Base-by-base conservation (phyloP, 2,113 vertebrate species). In the Macquaria ambigua region DNA sequence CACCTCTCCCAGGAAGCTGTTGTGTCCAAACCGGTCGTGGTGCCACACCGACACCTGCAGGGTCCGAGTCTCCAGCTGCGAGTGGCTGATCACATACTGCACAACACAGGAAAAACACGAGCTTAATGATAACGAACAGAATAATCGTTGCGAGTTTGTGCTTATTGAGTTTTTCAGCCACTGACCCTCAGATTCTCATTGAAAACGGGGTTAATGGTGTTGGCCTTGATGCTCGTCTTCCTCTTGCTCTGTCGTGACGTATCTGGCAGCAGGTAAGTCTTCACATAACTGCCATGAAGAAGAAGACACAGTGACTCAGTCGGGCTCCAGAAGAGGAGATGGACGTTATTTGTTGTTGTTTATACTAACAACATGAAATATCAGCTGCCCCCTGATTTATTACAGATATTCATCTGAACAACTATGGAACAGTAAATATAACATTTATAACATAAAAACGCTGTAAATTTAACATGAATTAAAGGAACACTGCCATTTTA, bases 21-120 rank as follows among this genome's bases (percentile, higher is more conserved):
- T 99, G 73, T 75, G 97, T 83, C 98, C 97, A 82, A 99, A 99
- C 5, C 97, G 96, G 95, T 99, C 98, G 74, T 98, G 96, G 90
- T 99, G 98, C 98, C 98, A 99, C 83, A 99, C 97, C 4, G 98
- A 99, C 71, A 98, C 95, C 94, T 99, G 97, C 16, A 99, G 94
- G 20, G 97, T 98, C 62, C 98, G 96, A 0, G 97, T 98, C 95
- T 98, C 98, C 91, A 99, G 95, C 94, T 99, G 98, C 0, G 97
- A 97, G 85, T 98, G 97, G 92, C 98, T 99, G 95, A 99, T 98
- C 52, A 98, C 97, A 12, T 99, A 99, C 98, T 99, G 85, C 16
- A 86, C 53, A 84, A 77, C 43, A 64, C 10, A 28, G 70, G 12
- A 50, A 37, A 23, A 25, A 59, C 21, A 46, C 11, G 6, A 56